These are phyloP conservation scores for Glossosoma conforme DNA, from an alignment of 1,140 invertebrate species.

Conservation along the genomic window DNA sequence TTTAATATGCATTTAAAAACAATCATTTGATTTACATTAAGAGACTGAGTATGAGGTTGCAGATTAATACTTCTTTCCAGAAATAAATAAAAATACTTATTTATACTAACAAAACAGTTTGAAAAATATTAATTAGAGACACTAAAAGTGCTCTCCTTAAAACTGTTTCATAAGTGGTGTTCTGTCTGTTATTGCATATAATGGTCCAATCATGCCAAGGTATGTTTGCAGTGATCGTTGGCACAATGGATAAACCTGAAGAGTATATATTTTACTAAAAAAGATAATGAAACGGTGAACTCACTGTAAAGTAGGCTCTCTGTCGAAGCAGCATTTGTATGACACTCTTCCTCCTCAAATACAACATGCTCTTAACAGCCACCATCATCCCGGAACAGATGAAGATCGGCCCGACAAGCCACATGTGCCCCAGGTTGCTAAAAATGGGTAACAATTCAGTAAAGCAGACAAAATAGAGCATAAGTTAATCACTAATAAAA, in stretches of 20 bases:
- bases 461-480: too few relatives aligned
- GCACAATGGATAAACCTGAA: background rate
- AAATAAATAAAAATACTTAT: too few relatives aligned
- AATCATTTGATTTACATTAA: too few relatives aligned
- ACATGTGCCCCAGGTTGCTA: slow-evolving; percentile 60
- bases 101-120: too few relatives aligned
- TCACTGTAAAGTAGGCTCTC: slow-evolving; percentile 57
- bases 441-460: too few relatives aligned
- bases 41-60: too few relatives aligned
- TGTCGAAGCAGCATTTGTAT: slow-evolving; percentile 62
- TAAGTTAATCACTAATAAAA: too few relatives aligned
- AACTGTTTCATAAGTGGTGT: background rate
- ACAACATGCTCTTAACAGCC: slow-evolving; percentile 62
- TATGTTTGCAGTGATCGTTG: background rate
- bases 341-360: slow-evolving; percentile 60
- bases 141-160: background rate
- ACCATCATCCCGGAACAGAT: slow-evolving; percentile 66
- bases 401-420: slow-evolving; percentile 63
- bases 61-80: too few relatives aligned
- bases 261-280: background rate
- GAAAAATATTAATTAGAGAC: too few relatives aligned
- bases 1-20: too few relatives aligned
- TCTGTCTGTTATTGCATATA: too few relatives aligned
- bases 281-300: slow-evolving; percentile 14
- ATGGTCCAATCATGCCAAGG: too few relatives aligned